Evolutionary conservation across 2,113 vertebrate genomes (phyloP).

Genomic region (Prunella himalayana): DNA sequence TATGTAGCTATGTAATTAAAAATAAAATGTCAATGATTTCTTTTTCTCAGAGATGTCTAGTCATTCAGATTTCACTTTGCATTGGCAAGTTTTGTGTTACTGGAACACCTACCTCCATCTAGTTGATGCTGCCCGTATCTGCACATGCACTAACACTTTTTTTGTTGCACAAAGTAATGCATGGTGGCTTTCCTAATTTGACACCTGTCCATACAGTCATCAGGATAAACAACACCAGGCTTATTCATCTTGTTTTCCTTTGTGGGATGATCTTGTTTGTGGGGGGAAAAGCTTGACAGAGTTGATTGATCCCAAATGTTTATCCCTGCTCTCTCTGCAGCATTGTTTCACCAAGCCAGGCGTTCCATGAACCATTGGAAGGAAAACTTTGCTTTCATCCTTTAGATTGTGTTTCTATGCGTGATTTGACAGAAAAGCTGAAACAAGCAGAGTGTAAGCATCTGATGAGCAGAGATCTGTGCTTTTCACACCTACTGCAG

Average conservation of each 20-base stretch:
- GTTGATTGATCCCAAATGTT: not conserved
- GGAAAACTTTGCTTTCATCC: not conserved
- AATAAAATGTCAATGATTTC: not conserved
- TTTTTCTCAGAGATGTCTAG: not conserved
- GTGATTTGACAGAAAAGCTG: not conserved
- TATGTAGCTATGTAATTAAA: not conserved
- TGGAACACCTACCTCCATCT: not conserved
- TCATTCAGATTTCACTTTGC: not conserved
- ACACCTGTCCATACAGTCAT: not conserved
- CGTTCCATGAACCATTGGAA: not conserved
- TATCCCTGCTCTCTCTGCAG: not conserved
- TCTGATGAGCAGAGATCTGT: not conserved
- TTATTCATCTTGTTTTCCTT: not conserved
- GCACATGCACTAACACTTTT: not conserved
- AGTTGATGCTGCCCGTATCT: not conserved
- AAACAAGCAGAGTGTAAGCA: not conserved
- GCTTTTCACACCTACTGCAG: not conserved
- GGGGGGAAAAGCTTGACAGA: not conserved
- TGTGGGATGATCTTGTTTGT: not conserved
- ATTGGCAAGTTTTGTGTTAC: not conserved
- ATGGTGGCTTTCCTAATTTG: not conserved
- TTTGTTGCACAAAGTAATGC: not conserved
- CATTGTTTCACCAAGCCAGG: not conserved
- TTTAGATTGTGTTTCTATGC: not conserved
- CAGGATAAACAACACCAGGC: not conserved